A percentile compares a stretch with the other conserved stretches of the same genome.
Conservation (phyloP, 2,888 invertebrate species). For the Tortrix viridana region DNA sequence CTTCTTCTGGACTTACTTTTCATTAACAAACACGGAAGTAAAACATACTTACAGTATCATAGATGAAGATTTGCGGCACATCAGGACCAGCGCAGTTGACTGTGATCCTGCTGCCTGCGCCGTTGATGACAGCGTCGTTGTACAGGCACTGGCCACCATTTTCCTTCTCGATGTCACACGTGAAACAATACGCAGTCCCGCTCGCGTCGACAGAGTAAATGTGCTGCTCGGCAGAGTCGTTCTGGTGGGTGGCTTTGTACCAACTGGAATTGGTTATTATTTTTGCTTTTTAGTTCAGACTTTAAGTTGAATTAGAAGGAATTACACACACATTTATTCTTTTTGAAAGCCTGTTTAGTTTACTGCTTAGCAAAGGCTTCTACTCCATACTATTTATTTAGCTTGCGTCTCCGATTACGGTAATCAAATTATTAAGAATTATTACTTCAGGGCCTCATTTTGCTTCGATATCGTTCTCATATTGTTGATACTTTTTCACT, state of each 20-base stretch:
- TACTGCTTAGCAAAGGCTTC: too few relatives aligned
- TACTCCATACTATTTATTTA: too few relatives aligned
- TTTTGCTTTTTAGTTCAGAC: neutral
- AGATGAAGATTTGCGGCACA: constrained; percentile 89
- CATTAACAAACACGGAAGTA: neutral
- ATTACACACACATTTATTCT: too few relatives aligned
- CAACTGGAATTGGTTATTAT: constrained; percentile 83
- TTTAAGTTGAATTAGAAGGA: neutral
- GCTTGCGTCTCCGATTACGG: too few relatives aligned
- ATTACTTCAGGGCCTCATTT: too few relatives aligned
- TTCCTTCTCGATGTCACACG: constrained; percentile 86
- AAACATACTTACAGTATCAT: constrained; percentile 77
- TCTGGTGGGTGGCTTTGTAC: constrained; percentile 91
- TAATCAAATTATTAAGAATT: too few relatives aligned
- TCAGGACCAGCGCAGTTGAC: constrained; percentile 93
- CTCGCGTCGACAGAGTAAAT: constrained; percentile 88
- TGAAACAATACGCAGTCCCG: constrained; percentile 87
- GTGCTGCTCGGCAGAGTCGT: constrained; percentile 91
- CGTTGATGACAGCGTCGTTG: constrained; percentile 88
- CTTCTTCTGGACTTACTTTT: too few relatives aligned
- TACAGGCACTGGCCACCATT: constrained; percentile 85
- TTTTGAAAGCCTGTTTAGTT: too few relatives aligned
- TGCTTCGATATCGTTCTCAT: too few relatives aligned
- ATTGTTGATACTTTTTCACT: too few relatives aligned
- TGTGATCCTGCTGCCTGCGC: constrained; percentile 86